Evolutionary conservation across 2,888 invertebrate species (phyloP).

Genomic region (Mimas tiliae): DNA sequence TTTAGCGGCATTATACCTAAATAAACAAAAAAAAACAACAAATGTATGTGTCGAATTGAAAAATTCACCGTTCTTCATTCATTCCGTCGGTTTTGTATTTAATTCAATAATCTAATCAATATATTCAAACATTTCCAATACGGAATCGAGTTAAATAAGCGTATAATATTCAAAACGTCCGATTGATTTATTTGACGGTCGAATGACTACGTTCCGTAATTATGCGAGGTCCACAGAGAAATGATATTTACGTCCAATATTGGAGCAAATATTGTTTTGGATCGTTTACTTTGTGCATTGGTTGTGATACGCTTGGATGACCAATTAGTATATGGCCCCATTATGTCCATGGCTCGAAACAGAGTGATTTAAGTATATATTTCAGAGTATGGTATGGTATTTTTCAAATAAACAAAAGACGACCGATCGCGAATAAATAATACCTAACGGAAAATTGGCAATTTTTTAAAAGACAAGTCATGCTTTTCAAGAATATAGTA

Average conservation of each 20-base stretch:
- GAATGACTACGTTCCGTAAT: conserved; percentile 23
- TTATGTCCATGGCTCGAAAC: not conserved
- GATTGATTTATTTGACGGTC: conserved; percentile 19
- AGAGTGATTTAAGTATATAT: not conserved
- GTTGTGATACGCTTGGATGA: conserved; percentile 3
- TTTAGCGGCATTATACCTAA: too few species aligned
- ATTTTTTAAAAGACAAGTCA: too few species aligned
- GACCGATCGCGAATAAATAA: too few species aligned
- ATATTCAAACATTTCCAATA: too few species aligned
- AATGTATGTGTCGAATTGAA: too few species aligned
- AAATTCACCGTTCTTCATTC: too few species aligned
- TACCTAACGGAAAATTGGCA: too few species aligned
- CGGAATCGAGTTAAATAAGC: not conserved
- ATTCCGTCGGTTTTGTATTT: not conserved
- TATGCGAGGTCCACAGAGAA: conserved; percentile 16
- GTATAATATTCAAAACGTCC: conserved; percentile 18
- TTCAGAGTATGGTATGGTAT: too few species aligned
- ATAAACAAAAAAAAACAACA: too few species aligned
- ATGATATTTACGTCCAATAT: conserved; percentile 26
- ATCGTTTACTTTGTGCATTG: conserved; percentile 23
- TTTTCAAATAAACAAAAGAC: too few species aligned
- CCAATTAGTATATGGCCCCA: conserved; percentile 8
- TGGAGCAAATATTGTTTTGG: conserved; percentile 25
- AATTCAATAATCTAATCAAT: not conserved
- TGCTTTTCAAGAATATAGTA: too few species aligned